A percentile compares a stretch with the other conserved stretches of the same genome.
phyloP scores from a whole-genome alignment of 1,140 invertebrate species.

The Adoxophyes honmai region DNA sequence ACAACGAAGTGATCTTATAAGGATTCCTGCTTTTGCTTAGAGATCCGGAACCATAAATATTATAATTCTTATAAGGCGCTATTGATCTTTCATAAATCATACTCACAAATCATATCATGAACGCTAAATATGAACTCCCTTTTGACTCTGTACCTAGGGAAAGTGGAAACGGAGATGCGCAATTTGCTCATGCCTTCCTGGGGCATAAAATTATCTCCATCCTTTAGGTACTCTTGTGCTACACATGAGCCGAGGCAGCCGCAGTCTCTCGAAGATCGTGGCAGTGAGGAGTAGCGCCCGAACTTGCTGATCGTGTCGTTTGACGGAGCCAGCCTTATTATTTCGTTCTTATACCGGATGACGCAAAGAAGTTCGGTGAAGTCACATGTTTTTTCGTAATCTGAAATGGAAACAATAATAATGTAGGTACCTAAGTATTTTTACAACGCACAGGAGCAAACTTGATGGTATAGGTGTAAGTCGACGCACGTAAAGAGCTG shows the following conservation, averaged over 20 bases:
- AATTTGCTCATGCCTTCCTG: conserved; percentile 28
- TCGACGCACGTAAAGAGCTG: too few species aligned
- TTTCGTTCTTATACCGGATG: conserved; percentile 43
- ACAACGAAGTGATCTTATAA: too few species aligned
- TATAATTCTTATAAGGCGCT: neutral
- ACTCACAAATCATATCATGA: conserved; percentile 58
- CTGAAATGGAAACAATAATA: too few species aligned
- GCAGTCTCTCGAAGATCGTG: conserved; percentile 43
- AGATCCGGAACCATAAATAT: too few species aligned
- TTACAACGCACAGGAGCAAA: too few species aligned
- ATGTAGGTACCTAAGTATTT: too few species aligned
- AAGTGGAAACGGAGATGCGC: conserved; percentile 43
- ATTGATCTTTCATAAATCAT: neutral
- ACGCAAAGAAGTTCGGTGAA: conserved; percentile 47
- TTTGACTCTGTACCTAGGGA: conserved; percentile 55
- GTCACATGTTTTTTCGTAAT: conserved; percentile 47
- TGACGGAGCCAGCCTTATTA: conserved; percentile 38
- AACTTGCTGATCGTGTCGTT: conserved; percentile 36
- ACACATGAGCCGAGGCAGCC: conserved; percentile 54
- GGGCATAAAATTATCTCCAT: conserved; percentile 36
- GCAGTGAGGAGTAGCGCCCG: conserved; percentile 30
- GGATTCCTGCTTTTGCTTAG: too few species aligned
- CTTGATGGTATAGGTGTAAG: too few species aligned
- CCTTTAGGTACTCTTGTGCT: conserved; percentile 50
- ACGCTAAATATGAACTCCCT: conserved; percentile 54